Evolutionary conservation across 92 coral and sea anemone genomes (phyloP).

Genomic region (Blastomussa wellsi): DNA sequence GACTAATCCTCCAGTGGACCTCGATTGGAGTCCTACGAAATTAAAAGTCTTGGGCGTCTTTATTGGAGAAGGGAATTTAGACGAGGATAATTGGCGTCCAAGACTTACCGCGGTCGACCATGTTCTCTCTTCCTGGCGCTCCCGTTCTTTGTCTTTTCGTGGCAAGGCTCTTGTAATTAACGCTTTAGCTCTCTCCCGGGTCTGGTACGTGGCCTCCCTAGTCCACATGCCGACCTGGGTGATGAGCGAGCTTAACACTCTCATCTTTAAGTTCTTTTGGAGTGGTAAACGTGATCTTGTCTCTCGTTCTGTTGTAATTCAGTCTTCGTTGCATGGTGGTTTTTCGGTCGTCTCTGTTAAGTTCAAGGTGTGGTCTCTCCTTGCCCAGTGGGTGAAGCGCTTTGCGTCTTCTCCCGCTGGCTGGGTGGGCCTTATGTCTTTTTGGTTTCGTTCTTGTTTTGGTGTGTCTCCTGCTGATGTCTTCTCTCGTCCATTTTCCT

Average conservation of each 20-base stretch:
- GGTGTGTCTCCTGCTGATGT: neutral
- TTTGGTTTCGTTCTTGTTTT: neutral
- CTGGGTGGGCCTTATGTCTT: neutral
- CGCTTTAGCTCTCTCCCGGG: conserved; percentile 29
- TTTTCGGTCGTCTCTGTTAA: neutral
- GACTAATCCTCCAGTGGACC: conserved; percentile 16
- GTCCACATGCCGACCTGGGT: conserved; percentile 14
- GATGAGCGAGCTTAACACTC: neutral
- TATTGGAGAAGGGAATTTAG: conserved; percentile 24
- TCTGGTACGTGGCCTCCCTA: conserved; percentile 41
- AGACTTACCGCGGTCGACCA: conserved; percentile 14
- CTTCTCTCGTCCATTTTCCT: neutral
- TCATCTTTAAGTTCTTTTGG: conserved; percentile 24
- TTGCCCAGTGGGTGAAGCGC: conserved; percentile 1
- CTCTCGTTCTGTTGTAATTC: neutral
- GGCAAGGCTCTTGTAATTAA: conserved; percentile 44
- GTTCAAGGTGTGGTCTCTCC: neutral
- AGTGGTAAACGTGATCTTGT: conserved; percentile 6
- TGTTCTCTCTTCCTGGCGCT: conserved; percentile 32
- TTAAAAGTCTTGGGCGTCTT: conserved; percentile 42
- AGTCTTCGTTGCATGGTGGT: neutral
- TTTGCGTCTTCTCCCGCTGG: neutral
- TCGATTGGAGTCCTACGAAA: conserved; percentile 40
- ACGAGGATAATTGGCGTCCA: conserved; percentile 40
- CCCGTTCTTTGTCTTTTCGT: conserved; percentile 11